Evolutionary conservation across 1,140 invertebrate genomes (phyloP), one percentile per base, ranked within the genome.

Genomic region (Drosophila littoralis): DNA sequence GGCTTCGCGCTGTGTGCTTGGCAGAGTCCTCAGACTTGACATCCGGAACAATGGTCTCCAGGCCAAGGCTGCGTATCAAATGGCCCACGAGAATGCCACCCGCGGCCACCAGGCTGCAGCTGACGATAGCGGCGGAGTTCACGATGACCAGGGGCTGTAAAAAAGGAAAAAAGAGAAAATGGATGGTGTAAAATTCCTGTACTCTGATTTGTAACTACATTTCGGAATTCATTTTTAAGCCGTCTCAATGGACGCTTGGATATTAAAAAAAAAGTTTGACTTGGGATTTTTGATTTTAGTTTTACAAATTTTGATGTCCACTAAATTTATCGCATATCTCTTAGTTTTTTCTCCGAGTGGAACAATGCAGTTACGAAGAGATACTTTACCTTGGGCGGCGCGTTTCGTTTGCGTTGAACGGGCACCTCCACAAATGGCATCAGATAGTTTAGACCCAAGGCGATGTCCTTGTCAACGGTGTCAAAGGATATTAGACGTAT

Each of bases 391-490:
- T 51, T 78, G 0, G 84, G 79, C 7, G 84, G 77, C 9, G 65
- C 84, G 36, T 81, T 73, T 1, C 77, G 57, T 9, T 81, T 82
- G 0, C 81, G 75, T 10, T 83, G 85, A 13, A 90, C 50, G 8
- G 90, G 90, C 61, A 91, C 79, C 51, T 88, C 77, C 1, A 91
- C n/a, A 12, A 91, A 91, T 2, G 90, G 90, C 65, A 91, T 13
- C 28, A 90, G 38, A 42, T 85, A 88, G 58, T 91, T 82, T 46
- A 91, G 38, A 3, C 90, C 90, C 35, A 91, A 7, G 1, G 76
- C 75, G 13, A 91, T 73, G 15, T 85, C 12, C n/a, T 81, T 80
- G 12, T 77, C 86, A 17, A 90, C 65, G 0, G 83, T 40, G 28
- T 90, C 82, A 36, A 91, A 90, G 51, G 86, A 79, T 52, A 91